phyloP scores from a whole-genome alignment of 2,888 invertebrate species.

The Philaethria dido region DNA sequence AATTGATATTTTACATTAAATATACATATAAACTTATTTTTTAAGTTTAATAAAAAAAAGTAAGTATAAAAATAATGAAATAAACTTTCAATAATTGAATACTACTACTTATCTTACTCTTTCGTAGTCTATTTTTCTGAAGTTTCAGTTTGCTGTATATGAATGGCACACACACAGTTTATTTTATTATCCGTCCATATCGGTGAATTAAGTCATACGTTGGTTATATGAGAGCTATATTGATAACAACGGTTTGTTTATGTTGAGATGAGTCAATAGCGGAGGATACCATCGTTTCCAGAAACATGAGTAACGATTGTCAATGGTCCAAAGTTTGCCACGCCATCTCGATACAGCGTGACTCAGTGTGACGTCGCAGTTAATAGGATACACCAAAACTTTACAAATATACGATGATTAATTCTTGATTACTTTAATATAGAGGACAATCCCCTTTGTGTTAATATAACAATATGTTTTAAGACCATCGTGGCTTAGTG shows the following conservation, averaged over 20 bases:
- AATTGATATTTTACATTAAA: no score
- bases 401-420: background rate
- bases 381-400: background rate
- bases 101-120: no score
- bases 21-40: no score
- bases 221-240: background rate
- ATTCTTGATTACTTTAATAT: background rate
- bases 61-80: no score
- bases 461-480: background rate
- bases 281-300: constrained; percentile 6
- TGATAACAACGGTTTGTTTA: background rate
- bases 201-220: background rate
- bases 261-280: constrained; percentile 5
- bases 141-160: no score
- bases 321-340: constrained; percentile 7
- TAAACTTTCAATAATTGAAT: no score
- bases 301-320: constrained; percentile 12
- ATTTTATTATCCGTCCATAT: no score
- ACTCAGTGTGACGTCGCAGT: background rate
- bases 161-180: no score
- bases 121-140: no score
- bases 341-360: constrained; percentile 1
- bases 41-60: no score
- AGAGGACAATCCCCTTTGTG: no score
- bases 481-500: no score